Evolutionary conservation across 92 coral and sea anemone genomes (phyloP).

Genomic region (Plumapathes pennacea): DNA sequence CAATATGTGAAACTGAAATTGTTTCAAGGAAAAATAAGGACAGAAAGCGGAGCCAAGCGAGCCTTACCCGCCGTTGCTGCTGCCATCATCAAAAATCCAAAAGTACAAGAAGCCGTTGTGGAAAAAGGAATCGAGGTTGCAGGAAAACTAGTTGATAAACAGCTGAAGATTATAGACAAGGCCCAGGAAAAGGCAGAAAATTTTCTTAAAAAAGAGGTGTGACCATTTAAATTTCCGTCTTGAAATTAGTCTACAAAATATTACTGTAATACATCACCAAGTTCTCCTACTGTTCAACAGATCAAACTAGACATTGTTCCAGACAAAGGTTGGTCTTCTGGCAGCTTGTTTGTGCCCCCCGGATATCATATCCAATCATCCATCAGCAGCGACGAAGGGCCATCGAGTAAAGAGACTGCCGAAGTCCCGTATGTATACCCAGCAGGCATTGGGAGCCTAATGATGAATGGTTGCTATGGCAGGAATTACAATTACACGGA

Average conservation of each 20-base stretch:
- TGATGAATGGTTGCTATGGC: conserved; percentile 40
- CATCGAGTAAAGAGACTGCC: background rate
- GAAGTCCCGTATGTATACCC: conserved; percentile 23
- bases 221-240: too few relatives aligned
- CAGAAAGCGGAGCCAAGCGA: background rate
- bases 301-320: conserved; percentile 26
- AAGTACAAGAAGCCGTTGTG: conserved; percentile 41
- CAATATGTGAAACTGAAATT: too few relatives aligned
- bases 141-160: conserved; percentile 44
- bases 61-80: conserved; percentile 11
- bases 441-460: conserved; percentile 29
- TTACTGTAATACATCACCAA: too few relatives aligned
- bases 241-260: too few relatives aligned
- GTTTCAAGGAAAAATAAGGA: too few relatives aligned
- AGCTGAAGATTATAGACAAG: conserved; percentile 26
- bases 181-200: conserved; percentile 32
- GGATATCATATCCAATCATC: conserved; percentile 32
- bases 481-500: conserved; percentile 10
- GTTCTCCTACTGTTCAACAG: too few relatives aligned
- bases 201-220: conserved; percentile 40
- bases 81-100: conserved; percentile 6
- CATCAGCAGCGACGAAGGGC: background rate
- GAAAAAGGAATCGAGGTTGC: conserved; percentile 53
- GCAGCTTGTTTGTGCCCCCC: conserved; percentile 19
- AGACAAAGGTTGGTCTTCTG: conserved; percentile 17